Evolutionary conservation across 2,113 vertebrate genomes (phyloP), one percentile per base, ranked within the genome.

Genomic region (Hemiscyllium ocellatum): DNA sequence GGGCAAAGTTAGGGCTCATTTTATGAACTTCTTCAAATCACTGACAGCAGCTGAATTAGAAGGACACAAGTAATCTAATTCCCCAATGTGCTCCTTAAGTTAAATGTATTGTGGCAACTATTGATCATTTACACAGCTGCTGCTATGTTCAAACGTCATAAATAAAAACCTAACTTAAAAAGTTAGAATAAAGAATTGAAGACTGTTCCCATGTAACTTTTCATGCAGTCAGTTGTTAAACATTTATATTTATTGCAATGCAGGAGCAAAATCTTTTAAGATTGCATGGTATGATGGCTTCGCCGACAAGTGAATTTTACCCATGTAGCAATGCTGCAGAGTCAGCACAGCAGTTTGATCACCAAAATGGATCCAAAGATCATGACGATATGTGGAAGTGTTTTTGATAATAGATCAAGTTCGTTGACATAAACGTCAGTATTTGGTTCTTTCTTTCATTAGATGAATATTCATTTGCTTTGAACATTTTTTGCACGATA

Each of bases 261-360:
- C 42, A 5, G 2, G 20, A 83, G 20, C 4, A 37, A 19, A 80
- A 37, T 5, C 24, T 26, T 24, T 7, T 29, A 24, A 33, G 72
- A 10, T 6, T 12, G 8, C 8, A 42, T 42, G 0, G 37, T 8
- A n/a, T 17, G 15, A 0, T 42, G 15, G 0, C 42, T 42, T 0
- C 0, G 13, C 6, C 5, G 56, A 56, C 8, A 56, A 56, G 56
- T 56, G 4, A 56, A 3, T 56, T 56, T 56, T 56, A 56, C 56
- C 8, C 8, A 56, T 56, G 56, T 56, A 6, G 56, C 5, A 56
- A 56, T 6, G 56, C 4, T 4, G 17, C 2, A 7, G 17, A 83
- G n/a, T 2, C 13, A 83, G 4, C 37, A 42, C 37, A 42, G 4
- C 37, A 20, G 6, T n/a, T 5, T 42, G 78, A 42, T 1, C 20